These are phyloP conservation scores for Ormyrus pomaceus DNA, from an alignment of 2,888 invertebrate genomes.

Conservation along the genomic window DNA sequence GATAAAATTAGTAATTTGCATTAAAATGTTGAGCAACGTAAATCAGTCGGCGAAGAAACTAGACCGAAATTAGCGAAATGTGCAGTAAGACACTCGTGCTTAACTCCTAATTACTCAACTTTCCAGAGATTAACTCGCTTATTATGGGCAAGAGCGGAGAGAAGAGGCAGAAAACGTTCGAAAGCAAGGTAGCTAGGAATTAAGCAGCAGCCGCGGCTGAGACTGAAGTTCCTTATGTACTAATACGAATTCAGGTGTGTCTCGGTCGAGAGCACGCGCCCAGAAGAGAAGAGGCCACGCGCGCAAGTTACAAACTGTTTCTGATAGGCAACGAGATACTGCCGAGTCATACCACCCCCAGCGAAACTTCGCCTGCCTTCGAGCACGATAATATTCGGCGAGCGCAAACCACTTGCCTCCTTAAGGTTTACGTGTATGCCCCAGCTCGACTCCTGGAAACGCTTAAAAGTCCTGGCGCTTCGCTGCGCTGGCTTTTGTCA, in stretches of 20 bases:
- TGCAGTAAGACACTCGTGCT: conserved; percentile 60
- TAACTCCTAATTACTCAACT: conserved; percentile 68
- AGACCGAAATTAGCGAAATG: conserved; percentile 30
- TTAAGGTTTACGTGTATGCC: not conserved
- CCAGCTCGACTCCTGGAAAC: not conserved
- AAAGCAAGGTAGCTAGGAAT: not conserved
- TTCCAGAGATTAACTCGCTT: conserved; percentile 65
- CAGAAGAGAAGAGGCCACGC: conserved; percentile 17
- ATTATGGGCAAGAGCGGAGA: conserved; percentile 49
- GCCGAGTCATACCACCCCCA: conserved; percentile 44
- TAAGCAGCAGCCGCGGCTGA: conserved; percentile 57
- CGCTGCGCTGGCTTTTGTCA: conserved; percentile 9
- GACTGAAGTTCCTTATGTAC: conserved; percentile 63
- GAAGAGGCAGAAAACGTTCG: conserved; percentile 23
- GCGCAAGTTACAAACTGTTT: conserved; percentile 64
- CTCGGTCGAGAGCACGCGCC: conserved; percentile 59
- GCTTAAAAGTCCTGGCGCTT: conserved; percentile 7
- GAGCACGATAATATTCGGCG: conserved; percentile 37
- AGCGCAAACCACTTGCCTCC: not conserved
- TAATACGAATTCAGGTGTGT: conserved; percentile 64
- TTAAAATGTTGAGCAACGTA: not conserved
- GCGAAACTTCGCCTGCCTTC: conserved; percentile 18
- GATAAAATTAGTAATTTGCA: too few species aligned
- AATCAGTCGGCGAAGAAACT: conserved; percentile 18
- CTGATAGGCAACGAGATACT: conserved; percentile 63